A percentile compares a stretch with the other conserved stretches of the same genome.
Evolutionary conservation across 2,888 invertebrate genomes (phyloP).

Genomic region (Heliconius ismenius): DNA sequence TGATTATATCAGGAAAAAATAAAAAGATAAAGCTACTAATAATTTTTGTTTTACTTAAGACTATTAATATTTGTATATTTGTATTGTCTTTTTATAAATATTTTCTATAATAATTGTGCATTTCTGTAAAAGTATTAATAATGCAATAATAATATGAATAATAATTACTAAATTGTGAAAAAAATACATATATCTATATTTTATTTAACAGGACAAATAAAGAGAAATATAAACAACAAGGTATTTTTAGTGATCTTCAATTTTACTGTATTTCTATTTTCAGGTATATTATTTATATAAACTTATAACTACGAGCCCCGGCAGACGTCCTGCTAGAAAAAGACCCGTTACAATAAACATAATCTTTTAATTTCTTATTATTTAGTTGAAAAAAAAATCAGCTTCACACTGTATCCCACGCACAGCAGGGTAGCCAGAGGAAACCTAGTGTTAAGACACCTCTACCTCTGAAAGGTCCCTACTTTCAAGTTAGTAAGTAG

Average conservation of each 20-base stretch:
- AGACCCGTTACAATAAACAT: too few relatives aligned
- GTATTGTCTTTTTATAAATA: not conserved
- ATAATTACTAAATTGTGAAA: not conserved
- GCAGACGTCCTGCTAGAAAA: too few relatives aligned
- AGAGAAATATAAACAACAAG: not conserved
- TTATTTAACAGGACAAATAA: not conserved
- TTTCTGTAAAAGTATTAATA: slow-evolving; percentile 16
- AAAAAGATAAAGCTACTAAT: not conserved
- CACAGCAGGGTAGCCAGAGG: too few relatives aligned
- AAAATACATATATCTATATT: not conserved
- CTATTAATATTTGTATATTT: not conserved
- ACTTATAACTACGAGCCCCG: too few relatives aligned
- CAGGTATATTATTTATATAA: too few relatives aligned
- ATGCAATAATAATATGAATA: not conserved
- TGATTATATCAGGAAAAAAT: not conserved
- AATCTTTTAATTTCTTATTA: too few relatives aligned
- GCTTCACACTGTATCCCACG: too few relatives aligned
- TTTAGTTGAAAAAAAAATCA: too few relatives aligned
- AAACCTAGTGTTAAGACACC: too few relatives aligned
- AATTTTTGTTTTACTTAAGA: too few relatives aligned
- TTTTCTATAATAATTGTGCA: not conserved
- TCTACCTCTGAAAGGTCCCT: too few relatives aligned
- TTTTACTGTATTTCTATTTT: not conserved
- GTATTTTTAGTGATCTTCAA: not conserved
- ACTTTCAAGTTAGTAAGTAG: too few relatives aligned